Conservation (phyloP, 2,888 invertebrate species). For the Chrysopilus asiliformis region DNA sequence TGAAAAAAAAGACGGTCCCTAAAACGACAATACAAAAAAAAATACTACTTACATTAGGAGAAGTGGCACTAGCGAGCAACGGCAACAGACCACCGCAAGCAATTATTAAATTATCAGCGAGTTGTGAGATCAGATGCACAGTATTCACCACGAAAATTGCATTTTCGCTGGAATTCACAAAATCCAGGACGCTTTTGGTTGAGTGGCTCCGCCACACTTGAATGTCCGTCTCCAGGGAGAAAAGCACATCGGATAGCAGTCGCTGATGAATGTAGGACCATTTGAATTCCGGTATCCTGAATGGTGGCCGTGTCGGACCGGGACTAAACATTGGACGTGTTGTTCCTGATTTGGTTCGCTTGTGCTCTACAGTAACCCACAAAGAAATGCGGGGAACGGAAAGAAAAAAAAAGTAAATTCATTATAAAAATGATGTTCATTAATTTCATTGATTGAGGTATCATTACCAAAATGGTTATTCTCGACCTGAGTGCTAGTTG, state of each 20-base stretch:
- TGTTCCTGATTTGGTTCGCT: slow-evolving; percentile 46
- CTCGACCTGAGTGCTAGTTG: slow-evolving; percentile 72
- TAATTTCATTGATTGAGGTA: slow-evolving; percentile 2
- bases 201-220: slow-evolving; percentile 89
- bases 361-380: slow-evolving; percentile 7
- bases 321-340: slow-evolving; percentile 86
- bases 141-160: slow-evolving; percentile 99
- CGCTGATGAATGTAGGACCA: slow-evolving; percentile 99
- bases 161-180: slow-evolving; percentile 96
- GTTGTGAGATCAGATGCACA: slow-evolving; percentile 95
- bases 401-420: background rate
- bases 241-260: slow-evolving; percentile 86
- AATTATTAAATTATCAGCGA: slow-evolving; percentile 97
- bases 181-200: slow-evolving; percentile 92
- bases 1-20: too few relatives aligned
- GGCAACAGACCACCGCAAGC: slow-evolving; percentile 96
- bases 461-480: slow-evolving; percentile 64
- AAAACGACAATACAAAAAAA: too few relatives aligned
- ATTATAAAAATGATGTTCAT: slow-evolving; percentile 5
- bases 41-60: slow-evolving; percentile 93
- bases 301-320: slow-evolving; percentile 85
- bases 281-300: slow-evolving; percentile 97
- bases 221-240: slow-evolving; percentile 94
- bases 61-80: slow-evolving; percentile 92
- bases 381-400: background rate